Evolutionary conservation across 2,113 vertebrate species (phyloP), one percentile per base, ranked within the genome.

Genomic region (Muntiacus muntjak): DNA sequence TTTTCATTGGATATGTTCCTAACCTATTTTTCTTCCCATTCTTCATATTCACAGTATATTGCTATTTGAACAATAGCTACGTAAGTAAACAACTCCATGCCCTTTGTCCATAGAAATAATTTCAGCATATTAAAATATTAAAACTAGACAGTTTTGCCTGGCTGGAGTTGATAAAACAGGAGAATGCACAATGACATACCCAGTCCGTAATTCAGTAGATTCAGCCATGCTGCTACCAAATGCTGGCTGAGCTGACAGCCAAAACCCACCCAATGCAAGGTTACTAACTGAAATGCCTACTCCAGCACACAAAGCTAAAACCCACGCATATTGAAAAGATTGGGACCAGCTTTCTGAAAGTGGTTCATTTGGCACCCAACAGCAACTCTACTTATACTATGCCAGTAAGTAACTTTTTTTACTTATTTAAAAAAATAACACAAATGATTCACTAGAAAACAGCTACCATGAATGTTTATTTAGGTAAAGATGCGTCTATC

Each of bases 371-470:
- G 47, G 60, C 57, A 93, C 74, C 57, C 43, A 36, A 45, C 21
- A 50, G 15, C 79, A 76, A 74, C 90, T 55, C 50, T 81, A 30
- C 15, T 36, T 82, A 97, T 55, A 40, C 55, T 1, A 26, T 21
- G 89, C 45, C 7, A 83, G 45, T 88, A 71, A 67, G 30, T 52
- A 54, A 57, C 88, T 97, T 88, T 19, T 74, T 93, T 89, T 92
- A 60, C 11, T 60, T 88, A 50, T 30, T 87, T 36, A 6, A 64
- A 52, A 84, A 60, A 55, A 96, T 84, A 97, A 98, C 57, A 62
- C 89, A 96, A 98, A 97, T 85, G 87, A 92, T 1, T 64, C 36
- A 88, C 12, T 85, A 97, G 81, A 97, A 97, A 98, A 87, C 12
- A 36, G 81, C 67, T 81, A 96, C 19, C 71, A 6, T n/a, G n/a